Conservation (phyloP, 2,797 vertebrate species). For the Coilia nasus region DNA sequence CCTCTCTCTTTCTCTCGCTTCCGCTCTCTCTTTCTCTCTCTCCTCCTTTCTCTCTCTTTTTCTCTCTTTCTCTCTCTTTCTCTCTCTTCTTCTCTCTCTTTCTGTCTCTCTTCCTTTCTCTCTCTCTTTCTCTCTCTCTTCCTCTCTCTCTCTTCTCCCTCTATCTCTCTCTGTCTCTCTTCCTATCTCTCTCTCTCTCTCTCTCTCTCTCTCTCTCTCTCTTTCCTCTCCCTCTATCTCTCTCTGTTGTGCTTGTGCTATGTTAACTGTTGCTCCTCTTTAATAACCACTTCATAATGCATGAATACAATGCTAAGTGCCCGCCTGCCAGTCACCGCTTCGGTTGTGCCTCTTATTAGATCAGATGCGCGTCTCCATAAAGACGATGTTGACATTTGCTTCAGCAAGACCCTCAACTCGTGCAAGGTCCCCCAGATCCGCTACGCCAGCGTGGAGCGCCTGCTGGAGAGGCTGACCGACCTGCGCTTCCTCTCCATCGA, state of each 20-base stretch:
- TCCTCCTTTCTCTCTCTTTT: background rate
- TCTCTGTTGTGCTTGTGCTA: background rate
- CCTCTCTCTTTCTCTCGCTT: background rate
- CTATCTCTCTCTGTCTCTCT: background rate
- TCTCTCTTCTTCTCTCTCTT: too few relatives aligned
- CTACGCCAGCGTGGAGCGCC: conserved; percentile 93
- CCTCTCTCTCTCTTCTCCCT: background rate
- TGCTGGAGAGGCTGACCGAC: conserved; percentile 94
- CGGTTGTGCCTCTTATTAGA: conserved; percentile 71
- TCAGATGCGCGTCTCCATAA: conserved; percentile 95
- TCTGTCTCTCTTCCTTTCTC: too few relatives aligned
- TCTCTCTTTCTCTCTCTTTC: background rate
- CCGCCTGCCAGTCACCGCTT: conserved; percentile 34
- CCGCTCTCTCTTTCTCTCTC: conserved; percentile 1
- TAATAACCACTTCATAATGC: background rate
- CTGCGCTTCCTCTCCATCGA: conserved; percentile 97
- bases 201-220: background rate
- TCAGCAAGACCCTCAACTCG: conserved; percentile 99
- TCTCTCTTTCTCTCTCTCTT: too few relatives aligned
- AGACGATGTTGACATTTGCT: conserved; percentile 97
- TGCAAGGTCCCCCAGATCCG: conserved; percentile 99
- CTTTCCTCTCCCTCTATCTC: conserved; percentile 22
- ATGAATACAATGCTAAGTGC: background rate
- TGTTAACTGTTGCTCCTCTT: background rate
- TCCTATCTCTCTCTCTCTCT: background rate